Evolutionary conservation across 2,113 vertebrate genomes (phyloP).

Genomic region (Apistogramma diplotaenia): DNA sequence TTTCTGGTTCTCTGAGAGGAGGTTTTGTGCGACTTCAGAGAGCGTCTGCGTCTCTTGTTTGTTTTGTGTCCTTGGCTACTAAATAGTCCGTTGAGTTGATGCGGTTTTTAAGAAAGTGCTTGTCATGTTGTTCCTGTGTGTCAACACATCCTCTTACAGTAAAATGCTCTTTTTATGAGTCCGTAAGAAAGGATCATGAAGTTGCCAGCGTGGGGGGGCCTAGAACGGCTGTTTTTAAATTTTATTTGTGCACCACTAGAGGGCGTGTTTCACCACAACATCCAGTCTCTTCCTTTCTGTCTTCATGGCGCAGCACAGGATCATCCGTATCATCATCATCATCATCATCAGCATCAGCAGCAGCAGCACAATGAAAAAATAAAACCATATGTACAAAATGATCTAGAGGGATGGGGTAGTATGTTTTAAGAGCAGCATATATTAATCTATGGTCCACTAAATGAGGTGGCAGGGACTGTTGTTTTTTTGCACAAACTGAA

Average conservation of each 20-base stretch:
- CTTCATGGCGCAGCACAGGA: slow-evolving; percentile 74
- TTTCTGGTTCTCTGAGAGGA: slow-evolving; percentile 30
- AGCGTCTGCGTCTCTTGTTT: slow-evolving; percentile 16
- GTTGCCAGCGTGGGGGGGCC: slow-evolving; percentile 16
- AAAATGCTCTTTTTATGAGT: slow-evolving; percentile 5
- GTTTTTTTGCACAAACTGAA: slow-evolving; percentile 82
- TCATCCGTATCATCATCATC: slow-evolving; percentile 57
- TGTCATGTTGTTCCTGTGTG: slow-evolving; percentile 76
- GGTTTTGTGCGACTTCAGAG: slow-evolving; percentile 52
- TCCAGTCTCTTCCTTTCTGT: slow-evolving; percentile 42
- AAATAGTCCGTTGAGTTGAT: slow-evolving; percentile 47
- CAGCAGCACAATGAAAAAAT: slow-evolving; percentile 79
- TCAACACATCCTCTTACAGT: slow-evolving; percentile 46
- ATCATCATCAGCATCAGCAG: slow-evolving; percentile 10
- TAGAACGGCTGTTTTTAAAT: neutral
- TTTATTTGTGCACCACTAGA: slow-evolving; percentile 42
- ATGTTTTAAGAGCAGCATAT: slow-evolving; percentile 87
- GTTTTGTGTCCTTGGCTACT: slow-evolving; percentile 55
- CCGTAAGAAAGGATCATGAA: slow-evolving; percentile 13
- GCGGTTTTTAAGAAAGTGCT: slow-evolving; percentile 78
- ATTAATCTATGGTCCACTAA: slow-evolving; percentile 80
- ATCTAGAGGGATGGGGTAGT: slow-evolving; percentile 63
- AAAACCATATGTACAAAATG: slow-evolving; percentile 81
- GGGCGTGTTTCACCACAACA: slow-evolving; percentile 46
- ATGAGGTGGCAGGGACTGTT: slow-evolving; percentile 79